Conservation (phyloP, 2,113 vertebrate species). For the Eidolon helvum region DNA sequence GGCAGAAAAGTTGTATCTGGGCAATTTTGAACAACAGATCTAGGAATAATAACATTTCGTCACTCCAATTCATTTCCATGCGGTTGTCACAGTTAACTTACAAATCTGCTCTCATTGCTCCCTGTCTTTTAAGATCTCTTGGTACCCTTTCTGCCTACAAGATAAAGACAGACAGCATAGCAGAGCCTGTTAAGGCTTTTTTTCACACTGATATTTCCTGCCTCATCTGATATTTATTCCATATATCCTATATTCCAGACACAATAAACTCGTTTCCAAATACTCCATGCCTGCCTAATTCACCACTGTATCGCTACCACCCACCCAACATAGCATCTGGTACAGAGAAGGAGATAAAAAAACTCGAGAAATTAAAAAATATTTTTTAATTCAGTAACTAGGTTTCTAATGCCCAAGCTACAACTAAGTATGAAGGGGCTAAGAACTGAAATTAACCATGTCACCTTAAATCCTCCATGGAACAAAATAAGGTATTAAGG, state of each 20-base stretch:
- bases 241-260: neutral
- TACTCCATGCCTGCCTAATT: neutral
- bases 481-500: neutral
- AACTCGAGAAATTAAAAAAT: neutral
- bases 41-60: neutral
- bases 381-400: neutral
- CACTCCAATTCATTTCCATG: neutral
- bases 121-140: neutral
- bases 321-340: neutral
- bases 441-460: neutral
- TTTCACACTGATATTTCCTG: neutral
- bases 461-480: neutral
- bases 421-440: neutral
- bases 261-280: constrained; percentile 2
- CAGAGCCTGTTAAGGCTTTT: neutral
- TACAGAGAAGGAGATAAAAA: neutral
- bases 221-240: neutral
- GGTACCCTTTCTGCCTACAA: neutral
- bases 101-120: neutral
- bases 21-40: neutral
- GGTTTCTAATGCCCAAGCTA: neutral
- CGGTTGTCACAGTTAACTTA: constrained; percentile 12
- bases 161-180: neutral
- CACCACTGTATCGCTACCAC: neutral
- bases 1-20: neutral